Evolutionary conservation across 2,888 invertebrate species (phyloP).

Genomic region (Calameuta filiformis): DNA sequence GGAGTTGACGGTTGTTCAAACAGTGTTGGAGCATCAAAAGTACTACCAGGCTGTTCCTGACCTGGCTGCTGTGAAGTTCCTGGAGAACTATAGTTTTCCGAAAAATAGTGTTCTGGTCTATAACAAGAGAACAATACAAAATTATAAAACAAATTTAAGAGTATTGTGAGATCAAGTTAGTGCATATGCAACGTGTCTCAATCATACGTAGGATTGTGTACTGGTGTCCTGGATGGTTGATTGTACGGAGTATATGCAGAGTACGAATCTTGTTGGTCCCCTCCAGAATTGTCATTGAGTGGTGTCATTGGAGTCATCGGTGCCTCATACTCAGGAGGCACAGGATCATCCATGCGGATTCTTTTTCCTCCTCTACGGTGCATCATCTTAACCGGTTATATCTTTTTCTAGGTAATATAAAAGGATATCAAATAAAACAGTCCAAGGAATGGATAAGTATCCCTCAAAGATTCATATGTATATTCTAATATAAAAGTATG

Average conservation of each 20-base stretch:
- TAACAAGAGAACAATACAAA: constrained; percentile 6
- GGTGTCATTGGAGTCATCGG: constrained; percentile 72
- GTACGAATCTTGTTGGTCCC: constrained; percentile 63
- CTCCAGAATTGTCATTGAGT: constrained; percentile 70
- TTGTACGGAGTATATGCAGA: constrained; percentile 64
- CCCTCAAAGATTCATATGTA: background rate
- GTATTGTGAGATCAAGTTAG: background rate
- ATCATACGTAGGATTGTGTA: constrained; percentile 54
- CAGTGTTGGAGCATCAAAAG: constrained; percentile 52
- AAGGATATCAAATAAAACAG: background rate
- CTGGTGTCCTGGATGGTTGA: constrained; percentile 62
- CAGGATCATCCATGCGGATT: constrained; percentile 91
- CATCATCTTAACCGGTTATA: constrained; percentile 68
- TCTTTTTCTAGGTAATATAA: background rate
- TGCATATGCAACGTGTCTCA: background rate
- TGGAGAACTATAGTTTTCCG: constrained; percentile 59
- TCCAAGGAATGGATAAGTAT: background rate
- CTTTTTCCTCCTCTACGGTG: constrained; percentile 89
- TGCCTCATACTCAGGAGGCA: constrained; percentile 86
- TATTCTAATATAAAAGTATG: background rate
- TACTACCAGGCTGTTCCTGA: constrained; percentile 46
- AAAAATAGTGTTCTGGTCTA: constrained; percentile 59
- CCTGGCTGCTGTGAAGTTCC: constrained; percentile 56
- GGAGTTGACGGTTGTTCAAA: constrained; percentile 65
- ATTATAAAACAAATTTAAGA: background rate